Percentiles rank a stretch among this genome's conserved stretches.
Conservation (phyloP, 2,888 invertebrate species). For the Gymnocheta viridis region DNA sequence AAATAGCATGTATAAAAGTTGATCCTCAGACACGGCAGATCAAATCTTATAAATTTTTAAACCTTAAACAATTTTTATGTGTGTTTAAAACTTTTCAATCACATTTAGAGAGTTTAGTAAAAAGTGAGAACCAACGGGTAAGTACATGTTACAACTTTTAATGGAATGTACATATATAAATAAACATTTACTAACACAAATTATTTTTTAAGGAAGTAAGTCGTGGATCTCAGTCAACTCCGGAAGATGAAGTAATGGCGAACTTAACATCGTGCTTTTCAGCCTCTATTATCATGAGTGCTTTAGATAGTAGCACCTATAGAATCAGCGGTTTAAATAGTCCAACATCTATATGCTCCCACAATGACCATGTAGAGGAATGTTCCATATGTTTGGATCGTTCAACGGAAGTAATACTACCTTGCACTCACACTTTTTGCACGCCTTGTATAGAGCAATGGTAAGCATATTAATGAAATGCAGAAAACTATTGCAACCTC, state of each 20-base stretch:
- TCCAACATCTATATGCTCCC: conserved; percentile 73
- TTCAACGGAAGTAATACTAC: conserved; percentile 86
- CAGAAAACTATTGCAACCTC: not conserved
- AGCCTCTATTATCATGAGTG: conserved; percentile 80
- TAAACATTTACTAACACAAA: not conserved
- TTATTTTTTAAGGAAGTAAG: conserved; percentile 57
- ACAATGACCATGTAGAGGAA: conserved; percentile 82
- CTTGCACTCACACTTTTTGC: conserved; percentile 88
- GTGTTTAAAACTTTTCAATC: conserved; percentile 84
- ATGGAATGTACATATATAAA: not conserved
- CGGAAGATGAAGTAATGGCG: conserved; percentile 51
- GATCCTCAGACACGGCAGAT: conserved; percentile 83
- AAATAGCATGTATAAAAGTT: conserved; percentile 86
- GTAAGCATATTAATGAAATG: conserved; percentile 79
- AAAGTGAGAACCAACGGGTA: conserved; percentile 77
- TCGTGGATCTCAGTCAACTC: conserved; percentile 69
- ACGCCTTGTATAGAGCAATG: conserved; percentile 88
- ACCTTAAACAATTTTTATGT: conserved; percentile 86
- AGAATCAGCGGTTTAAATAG: conserved; percentile 68
- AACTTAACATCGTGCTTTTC: conserved; percentile 71
- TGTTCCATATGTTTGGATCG: conserved; percentile 89
- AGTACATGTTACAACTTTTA: conserved; percentile 9
- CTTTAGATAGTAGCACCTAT: conserved; percentile 62
- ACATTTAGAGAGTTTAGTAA: conserved; percentile 81
- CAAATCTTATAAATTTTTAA: conserved; percentile 84